Base-by-base conservation (phyloP, 2,797 vertebrate genomes). In the Remorina albescens region DNA sequence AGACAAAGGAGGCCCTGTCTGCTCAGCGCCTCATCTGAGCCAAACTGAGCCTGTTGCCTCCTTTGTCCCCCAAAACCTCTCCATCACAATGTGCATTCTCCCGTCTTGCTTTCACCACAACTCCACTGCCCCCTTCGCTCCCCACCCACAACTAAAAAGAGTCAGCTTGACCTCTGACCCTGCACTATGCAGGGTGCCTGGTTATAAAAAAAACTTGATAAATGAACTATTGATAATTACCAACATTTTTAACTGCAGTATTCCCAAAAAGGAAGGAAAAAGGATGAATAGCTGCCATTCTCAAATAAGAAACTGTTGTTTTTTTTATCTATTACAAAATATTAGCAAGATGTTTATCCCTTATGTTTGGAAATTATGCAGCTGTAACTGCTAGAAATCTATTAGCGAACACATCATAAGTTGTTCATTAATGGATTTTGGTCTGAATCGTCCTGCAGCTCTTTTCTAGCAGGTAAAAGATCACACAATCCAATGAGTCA, bases 41-140 rank as follows among this genome's bases (percentile, higher is more conserved):
- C 89, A 91, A 92, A 94, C 90, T 59, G 79, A 86, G 92, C 86
- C 87, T 73, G 90, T 91, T 94, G 90, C 91, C 90, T 91, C 89
- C 66, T 94, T 94, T 95, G 92, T 92, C 68, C 76, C 61, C 41
- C 49, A 67, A 89, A 94, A 91, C 88, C 72, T 94, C 93, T 94
- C 89, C 92, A 94, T 94, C 92, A 95, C 94, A 95, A 94, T 94
- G 87, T 81, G 83, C 87, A 91, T 93, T 94, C 91, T 91, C 84
- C 81, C 56, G 78, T 85, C 89, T 88, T 89, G 87, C 86, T 86
- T 81, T 76, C 76, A 77, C 73, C 86, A 85, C 64, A 54, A 67
- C 78, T 57, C 82, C 76, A 51, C 69, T 53, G 19, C 66, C 55
- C 81, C 80, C 67, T 57, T 78, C 42, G 9, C 53, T 71, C 74